Evolutionary conservation across 1,140 invertebrate species (phyloP), one percentile per base, ranked within the genome.

Genomic region (Ganaspis sp.): DNA sequence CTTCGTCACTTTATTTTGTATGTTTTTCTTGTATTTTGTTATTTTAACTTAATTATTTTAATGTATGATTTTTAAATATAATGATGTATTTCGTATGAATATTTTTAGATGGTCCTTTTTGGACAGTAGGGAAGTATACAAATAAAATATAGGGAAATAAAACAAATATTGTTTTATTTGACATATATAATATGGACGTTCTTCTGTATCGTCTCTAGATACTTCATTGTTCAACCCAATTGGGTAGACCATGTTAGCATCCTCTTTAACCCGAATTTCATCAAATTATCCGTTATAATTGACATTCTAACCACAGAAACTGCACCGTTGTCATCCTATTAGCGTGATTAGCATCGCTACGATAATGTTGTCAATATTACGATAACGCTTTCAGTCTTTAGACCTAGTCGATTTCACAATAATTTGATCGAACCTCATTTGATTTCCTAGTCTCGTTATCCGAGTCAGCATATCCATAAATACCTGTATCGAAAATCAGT

Each of bases 261-360:
- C 21, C 26, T 29, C 23, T 15, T 8, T 15, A 29, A 64, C 58
- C 15, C 23, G 4, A n/a, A 64, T 29, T 29, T 64, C 26, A 64
- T 64, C 58, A 64, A 64, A 64, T 64, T 64, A 64, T 64, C 58
- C 26, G 58, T 29, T 64, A 64, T 64, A 64, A 64, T 64, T 64
- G 58, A 64, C 58, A 64, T 64, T 64, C 58, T 29, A 34, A 64
- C 23, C 58, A n/a, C 58, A 64, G 23, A 11, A 29, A 26, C 9
- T 26, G 21, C 11, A 12, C 54, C 54, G 54, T 64, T 64, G 54
- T 64, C 54, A 2, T 29, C 3, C 23, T 64, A 64, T 64, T 64
- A 26, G 54, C 54, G 26, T 64, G 15, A 64, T 64, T 64, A 64
- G 12, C 58, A 6, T 64, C 58, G 58, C 23, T 64, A 12, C 26